Evolutionary conservation across 2,888 invertebrate species (phyloP).

Genomic region (Siphlonurus alternatus): DNA sequence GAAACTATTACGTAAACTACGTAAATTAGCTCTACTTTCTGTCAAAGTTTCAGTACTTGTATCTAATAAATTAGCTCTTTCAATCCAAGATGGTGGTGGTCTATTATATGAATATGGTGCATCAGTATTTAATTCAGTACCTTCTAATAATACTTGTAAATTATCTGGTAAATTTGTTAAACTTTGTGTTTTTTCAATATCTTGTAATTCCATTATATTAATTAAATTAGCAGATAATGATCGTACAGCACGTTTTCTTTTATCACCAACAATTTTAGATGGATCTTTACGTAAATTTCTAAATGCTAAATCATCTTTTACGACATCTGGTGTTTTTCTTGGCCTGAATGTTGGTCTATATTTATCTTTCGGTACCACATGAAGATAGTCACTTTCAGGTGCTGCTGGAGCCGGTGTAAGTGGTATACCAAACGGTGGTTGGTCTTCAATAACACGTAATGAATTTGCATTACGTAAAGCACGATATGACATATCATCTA

Average conservation of each 20-base stretch:
- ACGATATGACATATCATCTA: slow-evolving; percentile 71
- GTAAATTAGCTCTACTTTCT: slow-evolving; percentile 21
- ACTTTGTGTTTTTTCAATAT: slow-evolving; percentile 42
- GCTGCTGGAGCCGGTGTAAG: slow-evolving; percentile 66
- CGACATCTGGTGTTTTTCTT: slow-evolving; percentile 58
- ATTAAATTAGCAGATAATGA: slow-evolving; percentile 74
- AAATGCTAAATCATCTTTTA: slow-evolving; percentile 76
- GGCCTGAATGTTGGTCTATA: slow-evolving; percentile 42
- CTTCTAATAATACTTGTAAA: slow-evolving; percentile 23
- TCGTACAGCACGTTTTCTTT: slow-evolving; percentile 62
- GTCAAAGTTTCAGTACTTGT: slow-evolving; percentile 24
- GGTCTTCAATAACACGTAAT: slow-evolving; percentile 55
- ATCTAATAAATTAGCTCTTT: slow-evolving; percentile 14
- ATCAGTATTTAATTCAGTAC: slow-evolving; percentile 1
- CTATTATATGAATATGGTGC: neutral
- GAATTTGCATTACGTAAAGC: slow-evolving; percentile 59
- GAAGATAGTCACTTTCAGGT: slow-evolving; percentile 68
- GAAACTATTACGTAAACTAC: slow-evolving; percentile 1
- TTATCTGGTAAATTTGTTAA: slow-evolving; percentile 36
- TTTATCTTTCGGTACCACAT: slow-evolving; percentile 45
- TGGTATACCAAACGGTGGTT: slow-evolving; percentile 83
- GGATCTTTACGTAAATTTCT: slow-evolving; percentile 69
- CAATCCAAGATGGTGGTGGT: slow-evolving; percentile 13
- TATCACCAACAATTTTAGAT: slow-evolving; percentile 19
- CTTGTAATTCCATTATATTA: slow-evolving; percentile 12